A percentile compares a stretch with the other conserved stretches of the same genome.
Conservation (phyloP, 2,797 vertebrate species). For the Rhabdomys pumilio region DNA sequence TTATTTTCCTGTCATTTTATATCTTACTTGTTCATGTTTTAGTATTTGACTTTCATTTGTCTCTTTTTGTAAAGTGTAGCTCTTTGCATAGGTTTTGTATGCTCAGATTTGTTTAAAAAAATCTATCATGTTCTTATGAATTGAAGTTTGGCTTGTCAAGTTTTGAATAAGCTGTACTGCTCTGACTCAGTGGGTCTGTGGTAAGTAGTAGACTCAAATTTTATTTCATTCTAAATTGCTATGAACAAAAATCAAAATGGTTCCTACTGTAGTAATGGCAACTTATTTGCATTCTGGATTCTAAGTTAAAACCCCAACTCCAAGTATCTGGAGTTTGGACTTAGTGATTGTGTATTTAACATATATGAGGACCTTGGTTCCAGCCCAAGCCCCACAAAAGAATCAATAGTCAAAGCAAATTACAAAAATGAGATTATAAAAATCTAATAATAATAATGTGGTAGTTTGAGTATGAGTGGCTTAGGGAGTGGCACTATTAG, state of each 20-base stretch:
- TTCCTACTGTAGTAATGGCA: no score
- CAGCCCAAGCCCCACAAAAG: not conserved
- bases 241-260: not conserved
- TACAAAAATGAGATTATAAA: not conserved
- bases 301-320: not conserved
- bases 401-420: not conserved
- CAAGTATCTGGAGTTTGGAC: not conserved
- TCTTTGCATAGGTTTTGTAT: not conserved
- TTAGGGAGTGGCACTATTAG: not conserved
- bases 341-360: not conserved
- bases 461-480: not conserved
- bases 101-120: not conserved
- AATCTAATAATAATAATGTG: not conserved
- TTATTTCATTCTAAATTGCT: not conserved
- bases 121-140: not conserved
- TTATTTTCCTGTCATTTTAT: not conserved
- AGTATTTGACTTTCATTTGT: not conserved
- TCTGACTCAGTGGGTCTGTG: not conserved
- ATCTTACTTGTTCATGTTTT: not conserved
- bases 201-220: conserved; percentile 13
- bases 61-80: not conserved
- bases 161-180: not conserved
- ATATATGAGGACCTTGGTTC: not conserved
- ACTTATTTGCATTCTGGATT: not conserved
- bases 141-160: not conserved